Evolutionary conservation across 1,140 invertebrate species (phyloP), one percentile per base, ranked within the genome.

Genomic region (Pristionchus pacificus): DNA sequence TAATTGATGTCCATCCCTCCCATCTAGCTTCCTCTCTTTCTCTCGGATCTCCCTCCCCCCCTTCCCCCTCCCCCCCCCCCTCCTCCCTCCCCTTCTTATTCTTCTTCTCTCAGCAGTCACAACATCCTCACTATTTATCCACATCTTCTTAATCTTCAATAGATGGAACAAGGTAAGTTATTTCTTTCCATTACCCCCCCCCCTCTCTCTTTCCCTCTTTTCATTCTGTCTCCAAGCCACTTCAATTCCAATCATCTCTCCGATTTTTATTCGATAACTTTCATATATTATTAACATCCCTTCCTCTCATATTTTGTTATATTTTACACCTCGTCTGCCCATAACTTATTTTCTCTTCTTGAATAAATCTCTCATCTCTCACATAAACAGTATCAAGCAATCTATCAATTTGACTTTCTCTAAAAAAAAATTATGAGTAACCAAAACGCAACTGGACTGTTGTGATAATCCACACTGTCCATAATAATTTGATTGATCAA

Each of bases 401-500:
- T n/a, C n/a, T n/a, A n/a, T n/a, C n/a, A n/a, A n/a, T n/a, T n/a
- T n/a, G n/a, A n/a, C n/a, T n/a, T n/a, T n/a, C n/a, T n/a, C n/a
- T n/a, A n/a, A n/a, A n/a, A n/a, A n/a, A n/a, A n/a, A n/a, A n/a
- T n/a, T n/a, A n/a, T n/a, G n/a, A n/a, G n/a, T n/a, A n/a, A n/a
- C n/a, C n/a, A n/a, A n/a, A n/a, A n/a, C n/a, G n/a, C n/a, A n/a
- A n/a, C n/a, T n/a, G n/a, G n/a, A 28, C 24, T 60, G 28, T 3
- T 57, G 15, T 30, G 15, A 49, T 66, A 66, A 58, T 66, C 65
- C 10, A 1, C 30, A 25, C 13, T 25, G 62, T 64, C 10, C 0
- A 58, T 29, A 58, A 66, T 66, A 57, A 27, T 58, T 57, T 66
- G 65, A 66, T 66, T 66, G 32, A 24, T 65, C 63, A 6, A 38